Conservation (phyloP, 2,113 vertebrate genomes). For the Heliornis fulica region DNA sequence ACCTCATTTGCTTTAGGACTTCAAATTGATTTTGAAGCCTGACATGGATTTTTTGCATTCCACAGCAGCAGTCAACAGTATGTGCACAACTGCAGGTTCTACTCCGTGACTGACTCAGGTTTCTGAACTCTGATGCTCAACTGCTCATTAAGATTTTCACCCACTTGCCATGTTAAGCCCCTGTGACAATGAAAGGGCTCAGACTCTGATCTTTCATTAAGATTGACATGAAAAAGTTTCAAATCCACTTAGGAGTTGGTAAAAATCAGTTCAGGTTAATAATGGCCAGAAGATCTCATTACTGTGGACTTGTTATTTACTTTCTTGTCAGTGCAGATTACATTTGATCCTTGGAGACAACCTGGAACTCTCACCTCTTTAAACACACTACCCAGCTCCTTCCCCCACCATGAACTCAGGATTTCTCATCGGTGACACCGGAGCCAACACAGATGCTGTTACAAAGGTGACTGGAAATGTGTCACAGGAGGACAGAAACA, state of each 20-base stretch:
- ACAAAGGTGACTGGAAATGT: neutral
- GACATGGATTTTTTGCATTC: neutral
- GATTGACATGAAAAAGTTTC: neutral
- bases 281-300: neutral
- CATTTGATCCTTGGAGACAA: neutral
- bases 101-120: neutral
- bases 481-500: neutral
- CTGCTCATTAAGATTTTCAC: neutral
- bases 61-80: neutral
- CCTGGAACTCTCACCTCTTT: neutral
- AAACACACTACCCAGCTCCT: neutral
- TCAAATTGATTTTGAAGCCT: neutral
- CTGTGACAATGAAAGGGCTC: neutral
- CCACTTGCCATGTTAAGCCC: neutral
- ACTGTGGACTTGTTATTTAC: neutral
- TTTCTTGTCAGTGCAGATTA: neutral
- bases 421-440: neutral
- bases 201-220: neutral
- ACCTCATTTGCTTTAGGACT: neutral
- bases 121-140: neutral
- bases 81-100: neutral
- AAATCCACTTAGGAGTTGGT: neutral
- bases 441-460: neutral
- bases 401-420: rapidly evolving
- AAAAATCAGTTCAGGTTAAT: neutral